A percentile compares a stretch with the other conserved stretches of the same genome.
These are phyloP conservation scores for Ips typographus DNA, from an alignment of 1,140 invertebrate species.

Conservation along the genomic window DNA sequence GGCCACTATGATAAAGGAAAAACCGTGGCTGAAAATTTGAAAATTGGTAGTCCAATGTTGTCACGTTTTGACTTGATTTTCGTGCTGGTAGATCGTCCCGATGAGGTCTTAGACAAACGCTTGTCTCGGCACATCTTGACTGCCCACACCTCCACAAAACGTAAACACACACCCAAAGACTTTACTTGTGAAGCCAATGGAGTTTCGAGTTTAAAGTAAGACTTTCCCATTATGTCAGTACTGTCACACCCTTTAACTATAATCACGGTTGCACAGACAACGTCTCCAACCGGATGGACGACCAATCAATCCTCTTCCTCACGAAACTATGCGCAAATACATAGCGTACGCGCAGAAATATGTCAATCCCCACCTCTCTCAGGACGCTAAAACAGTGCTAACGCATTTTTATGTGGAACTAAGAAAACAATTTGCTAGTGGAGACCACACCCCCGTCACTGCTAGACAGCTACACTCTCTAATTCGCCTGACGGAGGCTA, in stretches of 20 bases:
- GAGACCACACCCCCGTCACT: slow-evolving; percentile 68
- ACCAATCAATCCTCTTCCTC: slow-evolving; percentile 58
- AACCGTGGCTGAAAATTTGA: slow-evolving; percentile 88
- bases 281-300: no score
- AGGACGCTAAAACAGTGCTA: slow-evolving; percentile 68
- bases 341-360: slow-evolving; percentile 89
- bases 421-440: slow-evolving; percentile 63
- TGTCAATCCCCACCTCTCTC: slow-evolving; percentile 76
- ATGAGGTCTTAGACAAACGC: slow-evolving; percentile 75
- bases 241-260: no score
- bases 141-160: slow-evolving; percentile 61
- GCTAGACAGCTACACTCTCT: slow-evolving; percentile 85
- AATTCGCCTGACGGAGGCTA: slow-evolving; percentile 80
- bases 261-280: no score
- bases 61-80: slow-evolving; percentile 94
- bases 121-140: slow-evolving; percentile 82
- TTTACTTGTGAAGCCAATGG: no score
- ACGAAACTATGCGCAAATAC: slow-evolving; percentile 81
- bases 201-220: no score
- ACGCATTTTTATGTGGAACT: slow-evolving; percentile 84
- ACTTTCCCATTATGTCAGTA: no score
- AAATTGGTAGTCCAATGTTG: slow-evolving; percentile 79
- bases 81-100: slow-evolving; percentile 83
- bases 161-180: slow-evolving; percentile 26
- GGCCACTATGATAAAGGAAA: slow-evolving; percentile 88